Evolutionary conservation across 2,888 invertebrate genomes (phyloP).

Genomic region (Cancer borealis): DNA sequence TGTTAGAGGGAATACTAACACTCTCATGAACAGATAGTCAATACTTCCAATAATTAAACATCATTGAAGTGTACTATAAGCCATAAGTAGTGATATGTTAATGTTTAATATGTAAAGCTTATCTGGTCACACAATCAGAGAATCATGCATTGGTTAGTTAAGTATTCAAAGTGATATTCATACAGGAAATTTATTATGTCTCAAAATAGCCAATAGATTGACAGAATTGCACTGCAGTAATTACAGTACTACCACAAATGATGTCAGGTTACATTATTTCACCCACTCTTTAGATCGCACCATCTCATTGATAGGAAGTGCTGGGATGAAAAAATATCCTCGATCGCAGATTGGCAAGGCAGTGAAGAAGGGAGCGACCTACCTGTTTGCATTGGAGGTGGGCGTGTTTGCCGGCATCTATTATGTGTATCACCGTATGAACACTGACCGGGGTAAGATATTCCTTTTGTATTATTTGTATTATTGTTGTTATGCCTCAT

Average conservation of each 20-base stretch:
- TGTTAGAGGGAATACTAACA: no score
- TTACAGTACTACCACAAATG: background rate
- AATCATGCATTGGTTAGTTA: no score
- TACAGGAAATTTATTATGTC: no score
- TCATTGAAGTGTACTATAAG: no score
- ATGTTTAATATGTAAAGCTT: no score
- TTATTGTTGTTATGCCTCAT: background rate
- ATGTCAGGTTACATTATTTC: background rate
- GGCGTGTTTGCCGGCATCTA: conserved; percentile 56
- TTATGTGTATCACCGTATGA: conserved; percentile 70
- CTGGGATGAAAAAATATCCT: conserved; percentile 64
- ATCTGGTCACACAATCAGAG: no score
- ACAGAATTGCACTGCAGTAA: background rate
- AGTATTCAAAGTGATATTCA: no score
- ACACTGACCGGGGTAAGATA: conserved; percentile 66
- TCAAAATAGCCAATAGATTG: background rate
- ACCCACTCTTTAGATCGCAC: background rate
- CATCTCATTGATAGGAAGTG: conserved; percentile 37
- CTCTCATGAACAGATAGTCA: no score
- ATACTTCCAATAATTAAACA: no score
- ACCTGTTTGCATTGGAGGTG: conserved; percentile 57
- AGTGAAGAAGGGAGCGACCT: conserved; percentile 60
- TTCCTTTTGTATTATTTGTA: background rate
- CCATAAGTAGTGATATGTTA: no score
- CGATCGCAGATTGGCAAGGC: conserved; percentile 37